Conservation (phyloP, 2,113 vertebrate genomes). For the Rhizomys pruinosus region DNA sequence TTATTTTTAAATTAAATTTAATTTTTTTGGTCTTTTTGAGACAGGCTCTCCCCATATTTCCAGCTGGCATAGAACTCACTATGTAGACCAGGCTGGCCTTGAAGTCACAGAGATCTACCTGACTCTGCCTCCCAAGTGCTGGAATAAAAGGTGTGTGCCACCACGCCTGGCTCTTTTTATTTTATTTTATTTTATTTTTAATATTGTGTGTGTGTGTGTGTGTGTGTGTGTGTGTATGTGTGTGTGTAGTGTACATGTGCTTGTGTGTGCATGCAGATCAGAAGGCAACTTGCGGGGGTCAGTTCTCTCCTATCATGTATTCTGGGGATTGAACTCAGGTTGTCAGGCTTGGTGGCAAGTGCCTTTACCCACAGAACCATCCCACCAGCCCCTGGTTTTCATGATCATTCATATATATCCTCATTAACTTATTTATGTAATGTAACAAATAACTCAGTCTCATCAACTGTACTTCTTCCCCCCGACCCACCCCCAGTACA, state of each 20-base stretch:
- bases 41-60: no score
- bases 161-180: no score
- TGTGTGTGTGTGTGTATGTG: background rate
- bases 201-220: background rate
- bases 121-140: no score
- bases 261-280: background rate
- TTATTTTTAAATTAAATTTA: background rate
- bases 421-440: background rate
- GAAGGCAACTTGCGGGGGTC: background rate
- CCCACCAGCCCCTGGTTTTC: background rate
- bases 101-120: no score
- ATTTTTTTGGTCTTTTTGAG: no score
- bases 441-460: background rate
- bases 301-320: background rate
- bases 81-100: no score
- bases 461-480: background rate
- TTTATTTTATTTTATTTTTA: no score
- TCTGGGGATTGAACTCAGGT: background rate
- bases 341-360: background rate
- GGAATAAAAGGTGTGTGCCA: no score
- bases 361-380: background rate
- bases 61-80: no score
- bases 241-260: background rate
- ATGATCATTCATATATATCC: background rate
- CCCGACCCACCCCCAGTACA: rapidly evolving